Conservation (phyloP, 2,113 vertebrate species). For the Zosterops japonicus region DNA sequence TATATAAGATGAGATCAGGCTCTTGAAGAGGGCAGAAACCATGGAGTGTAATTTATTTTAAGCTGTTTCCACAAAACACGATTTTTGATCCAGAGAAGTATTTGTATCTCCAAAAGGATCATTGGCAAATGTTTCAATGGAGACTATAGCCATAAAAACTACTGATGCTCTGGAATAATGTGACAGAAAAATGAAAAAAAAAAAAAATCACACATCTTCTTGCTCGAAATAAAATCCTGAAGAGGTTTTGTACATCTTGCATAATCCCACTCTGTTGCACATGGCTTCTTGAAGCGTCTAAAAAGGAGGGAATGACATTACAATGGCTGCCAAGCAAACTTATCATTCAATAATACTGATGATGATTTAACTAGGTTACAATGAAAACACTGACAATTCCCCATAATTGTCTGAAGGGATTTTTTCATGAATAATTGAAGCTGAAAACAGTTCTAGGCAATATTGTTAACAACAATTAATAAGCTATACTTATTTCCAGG, state of each 20-base stretch:
- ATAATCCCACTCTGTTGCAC: slow-evolving; percentile 63
- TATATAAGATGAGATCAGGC: slow-evolving; percentile 85
- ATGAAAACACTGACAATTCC: background rate
- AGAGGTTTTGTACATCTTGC: slow-evolving; percentile 24
- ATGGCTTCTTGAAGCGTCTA: slow-evolving; percentile 74
- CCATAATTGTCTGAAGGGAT: background rate
- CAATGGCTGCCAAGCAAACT: background rate
- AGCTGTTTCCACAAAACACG: slow-evolving; percentile 51
- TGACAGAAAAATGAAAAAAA: background rate
- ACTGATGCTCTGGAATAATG: background rate
- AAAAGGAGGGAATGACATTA: slow-evolving; percentile 63
- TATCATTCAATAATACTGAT: background rate
- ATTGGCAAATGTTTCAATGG: slow-evolving; percentile 23
- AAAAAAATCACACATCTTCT: background rate
- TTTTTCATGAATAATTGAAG: background rate
- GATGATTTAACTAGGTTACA: background rate
- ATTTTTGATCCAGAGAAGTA: slow-evolving; percentile 37
- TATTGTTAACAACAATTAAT: background rate
- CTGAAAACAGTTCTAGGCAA: background rate
- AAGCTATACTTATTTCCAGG: background rate
- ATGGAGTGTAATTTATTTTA: slow-evolving; percentile 82
- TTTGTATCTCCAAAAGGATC: slow-evolving; percentile 49
- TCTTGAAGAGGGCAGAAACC: slow-evolving; percentile 92
- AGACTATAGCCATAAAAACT: background rate
- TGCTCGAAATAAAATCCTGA: slow-evolving; percentile 40